phyloP scores from a whole-genome alignment of 2,113 vertebrate genomes.

The Amphilophus citrinellus region DNA sequence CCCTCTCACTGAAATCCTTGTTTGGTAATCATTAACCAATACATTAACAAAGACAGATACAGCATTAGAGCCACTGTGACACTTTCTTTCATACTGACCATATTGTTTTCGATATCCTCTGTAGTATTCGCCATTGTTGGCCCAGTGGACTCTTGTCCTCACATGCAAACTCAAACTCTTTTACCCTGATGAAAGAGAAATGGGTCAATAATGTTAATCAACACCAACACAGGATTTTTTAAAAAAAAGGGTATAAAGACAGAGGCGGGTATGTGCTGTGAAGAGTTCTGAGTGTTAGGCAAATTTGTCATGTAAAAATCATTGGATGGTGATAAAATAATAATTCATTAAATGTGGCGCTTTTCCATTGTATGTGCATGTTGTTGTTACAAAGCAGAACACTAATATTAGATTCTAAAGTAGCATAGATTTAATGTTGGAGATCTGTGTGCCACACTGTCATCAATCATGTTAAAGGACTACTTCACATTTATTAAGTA shows the following conservation, averaged over 20 bases:
- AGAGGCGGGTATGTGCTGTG: neutral
- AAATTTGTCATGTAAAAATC: neutral
- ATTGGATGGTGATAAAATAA: neutral
- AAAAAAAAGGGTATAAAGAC: neutral
- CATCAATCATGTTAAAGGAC: neutral
- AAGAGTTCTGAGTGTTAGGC: neutral
- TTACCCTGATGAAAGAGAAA: slow-evolving; percentile 39
- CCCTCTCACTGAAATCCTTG: neutral
- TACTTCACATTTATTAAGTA: neutral
- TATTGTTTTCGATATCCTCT: slow-evolving; percentile 77
- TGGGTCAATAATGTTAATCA: neutral
- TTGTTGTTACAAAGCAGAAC: neutral
- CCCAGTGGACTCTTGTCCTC: slow-evolving; percentile 61
- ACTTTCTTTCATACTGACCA: slow-evolving; percentile 71
- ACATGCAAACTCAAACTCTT: slow-evolving; percentile 68
- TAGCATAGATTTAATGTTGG: neutral
- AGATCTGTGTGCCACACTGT: neutral
- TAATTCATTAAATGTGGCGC: neutral
- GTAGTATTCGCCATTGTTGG: slow-evolving; percentile 79
- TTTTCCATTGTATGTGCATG: neutral
- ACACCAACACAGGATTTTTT: neutral
- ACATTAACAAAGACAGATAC: neutral
- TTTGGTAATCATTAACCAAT: slow-evolving; percentile 20
- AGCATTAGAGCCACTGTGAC: neutral
- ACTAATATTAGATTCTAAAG: neutral